Evolutionary conservation across 2,888 invertebrate genomes (phyloP).

Genomic region (Lasioglossum marginatum): DNA sequence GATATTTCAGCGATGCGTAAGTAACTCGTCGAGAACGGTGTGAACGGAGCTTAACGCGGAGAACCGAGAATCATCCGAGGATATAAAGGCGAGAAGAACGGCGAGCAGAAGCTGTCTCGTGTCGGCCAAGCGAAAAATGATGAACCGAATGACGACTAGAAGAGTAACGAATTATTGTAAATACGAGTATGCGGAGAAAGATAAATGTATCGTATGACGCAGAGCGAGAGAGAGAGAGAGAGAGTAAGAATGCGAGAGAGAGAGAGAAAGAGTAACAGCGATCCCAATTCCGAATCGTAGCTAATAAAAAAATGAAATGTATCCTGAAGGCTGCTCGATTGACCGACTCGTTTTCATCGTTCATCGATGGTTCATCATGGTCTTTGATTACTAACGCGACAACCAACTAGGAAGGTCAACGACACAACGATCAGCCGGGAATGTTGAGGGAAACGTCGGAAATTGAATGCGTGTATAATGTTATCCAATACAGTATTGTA

Average conservation of each 20-base stretch:
- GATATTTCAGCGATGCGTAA: background rate
- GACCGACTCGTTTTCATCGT: slow-evolving; percentile 73
- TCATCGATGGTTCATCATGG: slow-evolving; percentile 63
- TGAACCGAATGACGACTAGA: slow-evolving; percentile 66
- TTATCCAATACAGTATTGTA: slow-evolving; percentile 81
- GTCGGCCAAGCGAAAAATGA: slow-evolving; percentile 52
- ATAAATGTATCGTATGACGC: slow-evolving; percentile 50
- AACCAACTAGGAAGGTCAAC: slow-evolving; percentile 46
- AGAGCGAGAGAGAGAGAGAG: slow-evolving; percentile 23
- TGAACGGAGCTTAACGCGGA: slow-evolving; percentile 39
- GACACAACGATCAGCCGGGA: slow-evolving; percentile 53
- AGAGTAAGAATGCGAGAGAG: slow-evolving; percentile 33
- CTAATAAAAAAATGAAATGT: slow-evolving; percentile 65
- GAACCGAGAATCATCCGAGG: slow-evolving; percentile 25
- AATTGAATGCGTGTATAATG: slow-evolving; percentile 74
- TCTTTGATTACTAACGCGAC: slow-evolving; percentile 53
- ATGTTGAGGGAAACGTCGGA: slow-evolving; percentile 54
- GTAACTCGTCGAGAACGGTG: background rate
- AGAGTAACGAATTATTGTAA: slow-evolving; percentile 75
- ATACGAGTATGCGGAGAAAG: slow-evolving; percentile 70
- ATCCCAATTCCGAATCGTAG: slow-evolving; percentile 67
- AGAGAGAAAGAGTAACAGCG: slow-evolving; percentile 30
- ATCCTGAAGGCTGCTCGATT: slow-evolving; percentile 71
- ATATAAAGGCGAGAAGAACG: slow-evolving; percentile 38
- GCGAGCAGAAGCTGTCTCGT: slow-evolving; percentile 51